Evolutionary conservation across 2,797 vertebrate genomes (phyloP).

Genomic region (Cuculus canorus): DNA sequence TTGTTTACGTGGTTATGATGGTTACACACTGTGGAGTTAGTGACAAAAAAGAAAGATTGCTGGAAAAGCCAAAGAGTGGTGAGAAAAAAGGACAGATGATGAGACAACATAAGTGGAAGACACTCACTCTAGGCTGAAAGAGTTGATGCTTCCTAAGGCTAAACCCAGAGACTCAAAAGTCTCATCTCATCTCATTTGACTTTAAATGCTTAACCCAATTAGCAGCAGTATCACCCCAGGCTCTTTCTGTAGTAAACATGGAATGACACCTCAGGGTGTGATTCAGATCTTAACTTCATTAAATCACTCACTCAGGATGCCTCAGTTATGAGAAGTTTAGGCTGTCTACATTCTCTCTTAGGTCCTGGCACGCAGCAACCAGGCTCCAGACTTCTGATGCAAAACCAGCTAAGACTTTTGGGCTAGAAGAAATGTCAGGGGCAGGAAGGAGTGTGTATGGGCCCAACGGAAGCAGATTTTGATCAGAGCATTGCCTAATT

Average conservation of each 20-base stretch:
- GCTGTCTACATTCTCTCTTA: neutral
- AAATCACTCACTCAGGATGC: neutral
- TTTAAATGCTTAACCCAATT: neutral
- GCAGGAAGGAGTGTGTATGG: fast-evolving
- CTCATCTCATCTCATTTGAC: neutral
- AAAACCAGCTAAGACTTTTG: neutral
- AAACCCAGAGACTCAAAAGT: neutral
- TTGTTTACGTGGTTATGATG: neutral
- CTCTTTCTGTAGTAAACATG: conserved; percentile 1
- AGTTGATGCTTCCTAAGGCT: neutral
- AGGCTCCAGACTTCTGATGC: neutral
- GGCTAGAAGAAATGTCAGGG: neutral
- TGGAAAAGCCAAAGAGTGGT: neutral
- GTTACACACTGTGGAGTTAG: neutral
- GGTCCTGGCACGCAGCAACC: neutral
- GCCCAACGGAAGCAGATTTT: neutral
- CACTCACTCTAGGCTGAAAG: neutral
- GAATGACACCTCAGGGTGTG: conserved; percentile 6
- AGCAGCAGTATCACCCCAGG: neutral
- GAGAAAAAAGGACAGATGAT: neutral
- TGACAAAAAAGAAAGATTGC: neutral
- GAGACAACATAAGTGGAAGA: neutral
- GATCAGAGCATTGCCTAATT: neutral
- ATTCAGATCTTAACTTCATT: conserved; percentile 34
- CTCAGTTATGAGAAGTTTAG: neutral